These are phyloP conservation scores for Phasianus colchicus DNA, from an alignment of 2,113 vertebrate species.

Conservation along the genomic window DNA sequence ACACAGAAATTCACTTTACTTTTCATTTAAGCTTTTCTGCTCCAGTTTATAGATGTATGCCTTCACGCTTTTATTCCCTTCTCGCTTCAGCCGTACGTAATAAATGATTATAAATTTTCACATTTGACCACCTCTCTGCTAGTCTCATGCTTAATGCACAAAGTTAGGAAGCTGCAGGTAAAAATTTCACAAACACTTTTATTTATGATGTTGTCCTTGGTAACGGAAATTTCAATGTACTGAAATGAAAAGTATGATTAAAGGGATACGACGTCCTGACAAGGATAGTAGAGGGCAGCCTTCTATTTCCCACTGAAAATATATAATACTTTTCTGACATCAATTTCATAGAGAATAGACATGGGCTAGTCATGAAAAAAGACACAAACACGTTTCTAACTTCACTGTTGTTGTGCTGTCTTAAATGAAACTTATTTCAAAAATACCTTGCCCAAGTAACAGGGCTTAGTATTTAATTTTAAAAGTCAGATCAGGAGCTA, in stretches of 20 bases:
- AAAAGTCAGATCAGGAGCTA: neutral
- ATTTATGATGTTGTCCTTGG: slow-evolving; percentile 98
- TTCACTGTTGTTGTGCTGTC: slow-evolving; percentile 63
- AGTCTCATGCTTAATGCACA: slow-evolving; percentile 86
- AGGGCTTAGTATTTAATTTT: neutral
- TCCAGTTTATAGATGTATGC: slow-evolving; percentile 86
- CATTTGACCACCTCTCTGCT: slow-evolving; percentile 87
- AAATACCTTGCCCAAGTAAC: slow-evolving; percentile 36
- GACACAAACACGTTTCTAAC: slow-evolving; percentile 79
- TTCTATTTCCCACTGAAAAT: slow-evolving; percentile 89
- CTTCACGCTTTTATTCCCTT: slow-evolving; percentile 90
- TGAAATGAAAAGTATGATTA: slow-evolving; percentile 99
- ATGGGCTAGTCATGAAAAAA: slow-evolving; percentile 82
- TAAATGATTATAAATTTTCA: slow-evolving; percentile 97
- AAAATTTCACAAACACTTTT: slow-evolving; percentile 93
- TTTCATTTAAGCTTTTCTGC: slow-evolving; percentile 90
- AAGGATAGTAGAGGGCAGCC: slow-evolving; percentile 87
- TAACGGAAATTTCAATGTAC: slow-evolving; percentile 95
- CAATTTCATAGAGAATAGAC: slow-evolving; percentile 90
- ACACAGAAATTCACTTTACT: slow-evolving; percentile 91
- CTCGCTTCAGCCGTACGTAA: slow-evolving; percentile 84
- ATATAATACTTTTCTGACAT: slow-evolving; percentile 92
- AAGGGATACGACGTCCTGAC: slow-evolving; percentile 86
- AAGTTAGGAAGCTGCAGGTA: slow-evolving; percentile 90
- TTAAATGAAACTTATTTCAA: slow-evolving; percentile 61